Percentiles rank a stretch among this genome's conserved stretches.
Evolutionary conservation across 2,113 vertebrate genomes (phyloP).

Genomic region (Neolamprologus caudopunctatus): DNA sequence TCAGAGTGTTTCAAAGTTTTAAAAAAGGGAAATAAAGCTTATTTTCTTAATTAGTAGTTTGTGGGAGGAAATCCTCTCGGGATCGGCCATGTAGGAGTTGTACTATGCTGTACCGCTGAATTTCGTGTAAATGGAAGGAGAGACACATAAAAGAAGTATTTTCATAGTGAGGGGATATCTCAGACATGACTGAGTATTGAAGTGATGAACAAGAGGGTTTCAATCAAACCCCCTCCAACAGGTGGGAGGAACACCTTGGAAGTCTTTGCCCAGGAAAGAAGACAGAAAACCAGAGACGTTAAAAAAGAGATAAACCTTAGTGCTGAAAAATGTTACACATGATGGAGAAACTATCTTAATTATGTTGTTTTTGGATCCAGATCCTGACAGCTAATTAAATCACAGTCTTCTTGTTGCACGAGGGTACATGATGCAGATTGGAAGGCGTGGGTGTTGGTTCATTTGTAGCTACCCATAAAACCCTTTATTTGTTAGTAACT

Average conservation of each 20-base stretch:
- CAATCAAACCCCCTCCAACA: background rate
- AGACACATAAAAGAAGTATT: background rate
- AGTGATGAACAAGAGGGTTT: background rate
- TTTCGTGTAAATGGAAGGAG: background rate
- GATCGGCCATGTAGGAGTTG: background rate
- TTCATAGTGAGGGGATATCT: fast-evolving
- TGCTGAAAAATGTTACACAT: too few relatives aligned
- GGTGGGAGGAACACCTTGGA: background rate
- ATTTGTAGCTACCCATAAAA: background rate
- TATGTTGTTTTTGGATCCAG: background rate
- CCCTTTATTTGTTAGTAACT: background rate
- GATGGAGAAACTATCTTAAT: background rate
- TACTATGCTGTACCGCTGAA: background rate
- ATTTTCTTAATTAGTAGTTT: background rate
- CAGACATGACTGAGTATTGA: background rate
- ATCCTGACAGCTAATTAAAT: background rate
- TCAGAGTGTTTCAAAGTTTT: background rate
- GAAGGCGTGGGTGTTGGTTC: fast-evolving
- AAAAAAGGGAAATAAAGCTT: background rate
- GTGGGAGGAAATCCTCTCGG: background rate
- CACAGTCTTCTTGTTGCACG: background rate
- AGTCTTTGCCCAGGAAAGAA: background rate
- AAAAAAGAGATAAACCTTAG: background rate
- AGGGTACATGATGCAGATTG: background rate
- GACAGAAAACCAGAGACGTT: background rate